Conservation (phyloP, 2,888 invertebrate species). For the Diplolepis rosae region DNA sequence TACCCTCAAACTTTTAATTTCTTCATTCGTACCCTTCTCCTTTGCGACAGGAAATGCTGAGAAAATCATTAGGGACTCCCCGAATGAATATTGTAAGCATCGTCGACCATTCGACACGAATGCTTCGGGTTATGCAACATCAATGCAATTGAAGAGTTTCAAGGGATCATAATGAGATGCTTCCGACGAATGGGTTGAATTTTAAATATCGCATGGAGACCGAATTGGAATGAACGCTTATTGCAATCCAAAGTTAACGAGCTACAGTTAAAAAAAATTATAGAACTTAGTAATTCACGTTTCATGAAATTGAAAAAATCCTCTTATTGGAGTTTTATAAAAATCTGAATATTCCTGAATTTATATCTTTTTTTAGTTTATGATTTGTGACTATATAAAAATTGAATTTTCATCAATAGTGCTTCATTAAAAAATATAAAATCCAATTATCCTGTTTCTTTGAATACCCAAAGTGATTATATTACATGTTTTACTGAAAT, state of each 20-base stretch:
- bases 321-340: neutral
- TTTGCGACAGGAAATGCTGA: constrained; percentile 15
- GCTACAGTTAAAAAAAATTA: neutral
- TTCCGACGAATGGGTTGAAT: constrained; percentile 31
- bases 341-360: neutral
- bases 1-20: neutral
- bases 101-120: constrained; percentile 26
- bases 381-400: too few relatives aligned
- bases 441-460: too few relatives aligned
- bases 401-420: too few relatives aligned
- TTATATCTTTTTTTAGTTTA: neutral
- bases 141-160: constrained; percentile 32
- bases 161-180: constrained; percentile 35
- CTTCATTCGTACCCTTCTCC: neutral
- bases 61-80: constrained; percentile 28
- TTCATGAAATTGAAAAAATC: neutral
- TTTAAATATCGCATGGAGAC: constrained; percentile 16
- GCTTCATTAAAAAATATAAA: too few relatives aligned
- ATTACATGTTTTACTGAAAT: too few relatives aligned
- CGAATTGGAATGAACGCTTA: constrained; percentile 43
- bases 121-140: constrained; percentile 30
- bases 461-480: too few relatives aligned
- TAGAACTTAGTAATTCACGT: neutral
- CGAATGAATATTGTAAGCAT: constrained; percentile 34
- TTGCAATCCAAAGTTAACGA: constrained; percentile 39